phyloP scores from a whole-genome alignment of 2,888 invertebrate genomes.

The Stenodema calcarata region DNA sequence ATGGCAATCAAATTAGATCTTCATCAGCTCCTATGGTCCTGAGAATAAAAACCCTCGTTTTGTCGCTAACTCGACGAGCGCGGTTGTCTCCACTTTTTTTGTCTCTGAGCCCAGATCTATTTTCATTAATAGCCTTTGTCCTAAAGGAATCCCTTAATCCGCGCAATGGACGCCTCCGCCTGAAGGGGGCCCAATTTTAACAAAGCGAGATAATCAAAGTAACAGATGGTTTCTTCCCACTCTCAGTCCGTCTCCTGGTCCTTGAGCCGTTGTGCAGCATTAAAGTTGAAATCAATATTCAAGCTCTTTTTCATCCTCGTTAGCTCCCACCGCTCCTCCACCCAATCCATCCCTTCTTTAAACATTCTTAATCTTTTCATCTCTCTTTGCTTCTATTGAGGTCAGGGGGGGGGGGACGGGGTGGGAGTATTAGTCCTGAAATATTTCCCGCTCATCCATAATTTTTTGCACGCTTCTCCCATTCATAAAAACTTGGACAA shows the following conservation, averaged over 20 bases:
- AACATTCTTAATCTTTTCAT: not conserved
- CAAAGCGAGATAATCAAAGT: not conserved
- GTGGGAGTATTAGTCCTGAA: not conserved
- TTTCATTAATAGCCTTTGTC: not conserved
- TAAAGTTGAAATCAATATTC: not conserved
- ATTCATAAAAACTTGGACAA: not conserved
- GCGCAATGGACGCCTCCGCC: not conserved
- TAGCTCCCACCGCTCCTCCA: not conserved
- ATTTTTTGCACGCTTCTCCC: not conserved
- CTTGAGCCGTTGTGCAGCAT: not conserved
- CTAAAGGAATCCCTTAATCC: not conserved
- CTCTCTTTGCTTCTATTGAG: not conserved
- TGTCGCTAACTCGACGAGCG: not conserved
- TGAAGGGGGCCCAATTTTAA: not conserved
- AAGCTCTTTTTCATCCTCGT: not conserved
- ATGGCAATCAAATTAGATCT: not conserved
- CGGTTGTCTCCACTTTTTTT: not conserved
- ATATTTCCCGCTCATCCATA: not conserved
- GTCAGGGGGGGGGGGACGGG: not conserved
- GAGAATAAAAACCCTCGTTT: not conserved
- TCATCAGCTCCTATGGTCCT: not conserved
- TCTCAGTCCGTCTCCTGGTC: not conserved
- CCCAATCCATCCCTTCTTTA: not conserved
- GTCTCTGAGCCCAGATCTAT: not conserved
- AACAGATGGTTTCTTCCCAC: not conserved